Evolutionary conservation across 2,888 invertebrate species (phyloP).

Genomic region (Drosophila subquinaria): DNA sequence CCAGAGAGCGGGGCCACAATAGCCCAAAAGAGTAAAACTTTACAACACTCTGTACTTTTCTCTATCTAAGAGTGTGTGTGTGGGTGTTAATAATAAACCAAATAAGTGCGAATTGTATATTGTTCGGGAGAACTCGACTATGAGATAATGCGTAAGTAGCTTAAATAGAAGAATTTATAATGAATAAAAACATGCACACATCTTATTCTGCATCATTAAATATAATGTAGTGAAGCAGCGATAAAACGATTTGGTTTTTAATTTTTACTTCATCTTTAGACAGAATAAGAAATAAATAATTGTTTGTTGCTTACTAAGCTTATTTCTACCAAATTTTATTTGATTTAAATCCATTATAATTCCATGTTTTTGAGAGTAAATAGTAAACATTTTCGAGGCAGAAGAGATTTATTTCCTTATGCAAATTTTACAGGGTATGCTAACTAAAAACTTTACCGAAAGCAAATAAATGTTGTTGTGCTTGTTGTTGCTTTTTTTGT

Average conservation of each 20-base stretch:
- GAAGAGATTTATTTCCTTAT: background rate
- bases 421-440: constrained; percentile 26
- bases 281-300: too few relatives aligned
- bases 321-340: too few relatives aligned
- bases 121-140: constrained; percentile 12
- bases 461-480: constrained; percentile 62
- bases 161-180: background rate
- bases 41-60: constrained; percentile 32
- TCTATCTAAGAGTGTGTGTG: constrained; percentile 21
- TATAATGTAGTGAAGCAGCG: background rate
- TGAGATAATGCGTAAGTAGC: constrained; percentile 6
- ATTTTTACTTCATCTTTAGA: background rate
- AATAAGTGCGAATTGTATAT: constrained; percentile 47
- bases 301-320: too few relatives aligned
- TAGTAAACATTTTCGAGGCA: too few relatives aligned
- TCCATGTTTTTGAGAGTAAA: too few relatives aligned
- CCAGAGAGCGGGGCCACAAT: constrained; percentile 60
- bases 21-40: constrained; percentile 74
- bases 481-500: constrained; percentile 22
- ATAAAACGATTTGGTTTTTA: too few relatives aligned
- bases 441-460: constrained; percentile 54
- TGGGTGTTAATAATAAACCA: constrained; percentile 79
- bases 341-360: background rate
- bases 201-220: background rate
- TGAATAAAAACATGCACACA: background rate